Evolutionary conservation across 1,140 invertebrate genomes (phyloP).

Genomic region (Lutraria rhynchaena): DNA sequence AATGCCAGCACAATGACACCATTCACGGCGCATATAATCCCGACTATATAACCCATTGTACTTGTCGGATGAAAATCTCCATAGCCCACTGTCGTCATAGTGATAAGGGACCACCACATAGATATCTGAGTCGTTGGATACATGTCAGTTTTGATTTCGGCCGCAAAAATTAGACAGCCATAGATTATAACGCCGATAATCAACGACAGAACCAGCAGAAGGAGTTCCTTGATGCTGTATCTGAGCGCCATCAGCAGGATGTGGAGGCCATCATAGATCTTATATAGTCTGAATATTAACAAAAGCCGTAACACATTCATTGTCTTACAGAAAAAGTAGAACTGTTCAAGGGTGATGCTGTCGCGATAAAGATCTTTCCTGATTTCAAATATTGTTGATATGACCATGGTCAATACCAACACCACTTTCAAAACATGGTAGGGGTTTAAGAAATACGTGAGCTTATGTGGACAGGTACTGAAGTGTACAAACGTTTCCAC

Average conservation of each 20-base stretch:
- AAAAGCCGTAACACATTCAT: slow-evolving; percentile 14
- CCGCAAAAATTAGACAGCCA: slow-evolving; percentile 90
- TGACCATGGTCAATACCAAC: slow-evolving; percentile 6
- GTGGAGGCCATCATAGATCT: slow-evolving; percentile 39
- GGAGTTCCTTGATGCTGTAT: slow-evolving; percentile 97
- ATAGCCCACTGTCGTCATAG: slow-evolving; percentile 99
- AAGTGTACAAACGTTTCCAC: slow-evolving; percentile 79
- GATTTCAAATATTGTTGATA: slow-evolving; percentile 27
- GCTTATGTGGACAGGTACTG: slow-evolving; percentile 78
- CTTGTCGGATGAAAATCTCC: slow-evolving; percentile 90
- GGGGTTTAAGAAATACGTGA: slow-evolving; percentile 75
- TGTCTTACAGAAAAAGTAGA: slow-evolving; percentile 24
- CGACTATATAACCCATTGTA: slow-evolving; percentile 76
- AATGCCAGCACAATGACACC: slow-evolving; percentile 99
- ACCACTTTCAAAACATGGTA: slow-evolving; percentile 82
- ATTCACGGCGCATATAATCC: slow-evolving; percentile 93
- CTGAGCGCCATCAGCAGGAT: slow-evolving; percentile 63
- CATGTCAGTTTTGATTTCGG: slow-evolving; percentile 55
- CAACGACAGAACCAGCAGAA: slow-evolving; percentile 98
- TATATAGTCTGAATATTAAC: slow-evolving; percentile 17
- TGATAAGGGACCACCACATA: slow-evolving; percentile 95
- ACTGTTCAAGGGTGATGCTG: slow-evolving; percentile 51
- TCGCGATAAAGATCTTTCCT: slow-evolving; percentile 76
- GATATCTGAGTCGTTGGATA: slow-evolving; percentile 93
- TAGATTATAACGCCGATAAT: slow-evolving; percentile 99